Conservation (phyloP, 2,113 vertebrate species). For the Gopherus flavomarginatus region DNA sequence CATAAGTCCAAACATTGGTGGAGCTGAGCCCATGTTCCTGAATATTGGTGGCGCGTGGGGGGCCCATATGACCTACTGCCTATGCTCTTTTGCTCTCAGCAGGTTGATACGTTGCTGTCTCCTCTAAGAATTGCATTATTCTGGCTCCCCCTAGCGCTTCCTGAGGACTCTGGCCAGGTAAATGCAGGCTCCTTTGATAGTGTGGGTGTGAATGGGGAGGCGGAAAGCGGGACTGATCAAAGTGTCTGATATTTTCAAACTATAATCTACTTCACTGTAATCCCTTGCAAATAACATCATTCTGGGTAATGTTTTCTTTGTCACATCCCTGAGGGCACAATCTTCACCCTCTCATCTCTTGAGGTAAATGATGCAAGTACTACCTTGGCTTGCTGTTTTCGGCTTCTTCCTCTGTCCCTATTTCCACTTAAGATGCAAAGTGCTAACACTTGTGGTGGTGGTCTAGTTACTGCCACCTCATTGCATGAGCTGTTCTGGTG, state of each 20-base stretch:
- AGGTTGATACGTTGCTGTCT: background rate
- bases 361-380: no score
- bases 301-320: background rate
- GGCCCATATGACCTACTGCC: no score
- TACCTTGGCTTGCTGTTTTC: background rate
- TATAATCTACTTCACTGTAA: background rate
- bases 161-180: background rate
- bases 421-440: background rate
- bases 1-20: no score
- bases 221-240: background rate
- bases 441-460: background rate
- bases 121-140: background rate
- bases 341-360: background rate
- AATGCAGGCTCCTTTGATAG: accelerated
- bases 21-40: no score
- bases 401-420: background rate
- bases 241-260: background rate
- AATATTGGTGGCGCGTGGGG: no score
- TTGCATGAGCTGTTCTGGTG: background rate
- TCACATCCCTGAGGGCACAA: background rate
- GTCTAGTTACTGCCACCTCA: background rate
- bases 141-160: accelerated
- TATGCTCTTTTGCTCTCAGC: background rate
- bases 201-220: no score
- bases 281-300: background rate